phyloP scores from a whole-genome alignment of 2,888 invertebrate species.

The Escarpia spicata region DNA sequence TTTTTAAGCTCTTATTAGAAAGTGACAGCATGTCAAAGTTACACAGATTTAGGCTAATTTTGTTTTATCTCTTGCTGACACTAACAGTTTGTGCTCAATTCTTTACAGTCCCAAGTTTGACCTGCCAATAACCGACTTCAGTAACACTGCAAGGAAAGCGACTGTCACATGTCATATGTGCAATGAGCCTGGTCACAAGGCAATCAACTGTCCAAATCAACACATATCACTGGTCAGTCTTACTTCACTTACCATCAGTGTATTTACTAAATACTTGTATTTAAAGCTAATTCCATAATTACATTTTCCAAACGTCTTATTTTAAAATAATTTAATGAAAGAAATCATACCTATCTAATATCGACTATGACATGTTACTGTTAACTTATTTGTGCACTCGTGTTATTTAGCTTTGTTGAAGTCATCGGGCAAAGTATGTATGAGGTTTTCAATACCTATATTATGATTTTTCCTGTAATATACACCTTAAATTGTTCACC shows the following conservation, averaged over 20 bases:
- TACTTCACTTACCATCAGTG: too few species aligned
- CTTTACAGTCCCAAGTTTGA: conserved; percentile 83
- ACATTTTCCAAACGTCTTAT: too few species aligned
- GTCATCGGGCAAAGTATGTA: not conserved
- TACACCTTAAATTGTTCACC: not conserved
- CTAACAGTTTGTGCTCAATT: conserved; percentile 27
- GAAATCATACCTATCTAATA: too few species aligned
- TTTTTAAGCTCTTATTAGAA: too few species aligned
- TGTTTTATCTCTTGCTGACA: not conserved
- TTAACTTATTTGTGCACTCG: too few species aligned
- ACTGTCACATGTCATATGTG: conserved; percentile 92
- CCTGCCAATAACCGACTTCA: conserved; percentile 77
- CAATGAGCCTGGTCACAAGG: conserved; percentile 96
- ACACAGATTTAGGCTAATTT: not conserved
- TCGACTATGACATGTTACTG: too few species aligned
- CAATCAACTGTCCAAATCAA: conserved; percentile 78
- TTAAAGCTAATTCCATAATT: too few species aligned
- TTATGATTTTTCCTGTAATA: not conserved
- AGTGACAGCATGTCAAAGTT: not conserved
- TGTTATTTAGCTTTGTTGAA: too few species aligned
- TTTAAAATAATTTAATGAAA: too few species aligned
- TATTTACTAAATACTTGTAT: too few species aligned
- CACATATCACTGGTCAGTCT: not conserved
- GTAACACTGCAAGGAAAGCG: conserved; percentile 81
- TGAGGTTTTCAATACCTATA: not conserved